phyloP scores from a whole-genome alignment of 1,140 invertebrate genomes.

The Leptopilina clavipes region DNA sequence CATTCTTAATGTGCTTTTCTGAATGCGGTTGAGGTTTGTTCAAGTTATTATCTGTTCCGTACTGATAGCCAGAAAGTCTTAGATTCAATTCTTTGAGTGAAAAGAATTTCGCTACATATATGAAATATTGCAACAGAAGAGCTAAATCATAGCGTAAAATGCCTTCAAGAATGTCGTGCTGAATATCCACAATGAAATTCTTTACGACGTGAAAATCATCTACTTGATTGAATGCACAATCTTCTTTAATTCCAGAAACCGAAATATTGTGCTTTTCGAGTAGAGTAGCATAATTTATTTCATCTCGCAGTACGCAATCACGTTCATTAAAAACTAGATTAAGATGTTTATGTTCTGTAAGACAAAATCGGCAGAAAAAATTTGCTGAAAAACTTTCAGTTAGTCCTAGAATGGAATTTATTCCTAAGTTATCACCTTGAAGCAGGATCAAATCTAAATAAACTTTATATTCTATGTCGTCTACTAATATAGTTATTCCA shows the following conservation, averaged over 20 bases:
- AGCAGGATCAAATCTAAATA: conserved; percentile 38
- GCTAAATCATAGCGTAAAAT: conserved; percentile 57
- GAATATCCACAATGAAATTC: conserved; percentile 56
- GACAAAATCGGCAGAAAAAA: conserved; percentile 40
- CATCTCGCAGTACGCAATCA: background rate
- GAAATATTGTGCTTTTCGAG: conserved; percentile 49
- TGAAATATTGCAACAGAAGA: conserved; percentile 48
- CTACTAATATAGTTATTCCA: conserved; percentile 34
- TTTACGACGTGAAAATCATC: conserved; percentile 55
- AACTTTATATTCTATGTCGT: background rate
- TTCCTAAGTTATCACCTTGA: conserved; percentile 37
- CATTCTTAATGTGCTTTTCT: background rate
- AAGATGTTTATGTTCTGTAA: conserved; percentile 26
- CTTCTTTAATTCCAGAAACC: conserved; percentile 48
- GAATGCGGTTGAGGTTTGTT: background rate
- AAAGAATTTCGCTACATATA: conserved; percentile 52
- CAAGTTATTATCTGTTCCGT: background rate
- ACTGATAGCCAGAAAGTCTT: conserved; percentile 1
- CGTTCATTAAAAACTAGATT: conserved; percentile 31
- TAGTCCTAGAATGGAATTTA: conserved; percentile 37
- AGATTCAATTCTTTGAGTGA: conserved; percentile 53
- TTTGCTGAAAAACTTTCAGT: conserved; percentile 36
- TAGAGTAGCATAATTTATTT: background rate
- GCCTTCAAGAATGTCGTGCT: conserved; percentile 62
- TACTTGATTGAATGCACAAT: conserved; percentile 46